Evolutionary conservation across 2,113 vertebrate species (phyloP), one percentile per base, ranked within the genome.

Genomic region (Macaca mulatta): DNA sequence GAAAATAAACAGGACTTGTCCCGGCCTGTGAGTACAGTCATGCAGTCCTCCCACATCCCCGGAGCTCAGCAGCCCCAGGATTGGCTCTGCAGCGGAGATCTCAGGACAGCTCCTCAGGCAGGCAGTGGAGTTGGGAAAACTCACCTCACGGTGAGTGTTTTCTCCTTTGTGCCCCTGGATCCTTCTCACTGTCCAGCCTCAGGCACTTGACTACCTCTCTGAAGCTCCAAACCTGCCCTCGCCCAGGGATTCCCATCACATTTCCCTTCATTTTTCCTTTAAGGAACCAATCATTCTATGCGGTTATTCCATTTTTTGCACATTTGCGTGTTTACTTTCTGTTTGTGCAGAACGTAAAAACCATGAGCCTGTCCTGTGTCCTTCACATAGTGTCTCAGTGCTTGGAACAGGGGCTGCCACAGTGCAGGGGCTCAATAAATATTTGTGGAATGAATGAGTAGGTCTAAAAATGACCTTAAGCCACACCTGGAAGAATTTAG

Each of bases 1-100:
- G 75, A n/a, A 75, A 80, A 78, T 12, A 74, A 82, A 72, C 22
- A 50, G 13, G 43, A 20, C 92, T 57, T 97, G 97, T 25, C 55
- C 61, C 40, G 48, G 89, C 72, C 38, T 96, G 83, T 59, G 35
- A 85, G 80, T n/a, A 5, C 18, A 57, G 67, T 43, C 25, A 2
- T 61, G 55, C 17, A 8, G 0, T 30, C 35, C 38, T 96, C 85
- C 45, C 55, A 90, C n/a, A 5, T 38, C 13, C n/a, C 32, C 0
- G 8, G 57, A 80, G 52, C n/a, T n/a, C 8, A 50, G 90, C 64
- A 45, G 11, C n/a, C 48, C 8, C 3, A 22, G 92, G 27, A 20
- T 4, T 1, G 32, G 25, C 79, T 69, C 9, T 5, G 5, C 32
- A 8, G 0, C 23, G 4, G 12, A 22, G 22, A 22, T 64, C 72